A percentile compares a stretch with the other conserved stretches of the same genome.
Evolutionary conservation across 2,888 invertebrate species (phyloP).

Genomic region (Keiferia lycopersicella): DNA sequence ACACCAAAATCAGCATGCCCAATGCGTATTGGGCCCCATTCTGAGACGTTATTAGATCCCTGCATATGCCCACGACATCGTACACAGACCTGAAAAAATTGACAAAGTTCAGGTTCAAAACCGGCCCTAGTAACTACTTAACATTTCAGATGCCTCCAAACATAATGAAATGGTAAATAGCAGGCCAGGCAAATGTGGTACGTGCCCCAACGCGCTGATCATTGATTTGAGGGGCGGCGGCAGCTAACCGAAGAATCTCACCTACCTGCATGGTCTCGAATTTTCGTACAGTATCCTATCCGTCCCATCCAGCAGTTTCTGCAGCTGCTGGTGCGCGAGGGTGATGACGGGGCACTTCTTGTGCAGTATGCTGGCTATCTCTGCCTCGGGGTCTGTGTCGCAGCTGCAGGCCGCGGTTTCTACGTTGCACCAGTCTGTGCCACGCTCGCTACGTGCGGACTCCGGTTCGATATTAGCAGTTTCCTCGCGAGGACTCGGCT

Average conservation of each 20-base stretch:
- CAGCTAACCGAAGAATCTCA: background rate
- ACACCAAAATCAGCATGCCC: conserved; percentile 41
- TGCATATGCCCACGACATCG: conserved; percentile 58
- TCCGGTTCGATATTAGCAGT: conserved; percentile 42
- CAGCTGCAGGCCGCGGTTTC: conserved; percentile 55
- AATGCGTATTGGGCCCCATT: conserved; percentile 52
- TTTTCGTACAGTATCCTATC: conserved; percentile 61
- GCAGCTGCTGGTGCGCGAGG: conserved; percentile 66
- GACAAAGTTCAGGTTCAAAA: background rate
- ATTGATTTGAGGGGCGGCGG: too few relatives aligned
- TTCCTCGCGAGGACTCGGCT: conserved; percentile 43
- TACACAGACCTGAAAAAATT: conserved; percentile 60
- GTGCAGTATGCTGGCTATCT: conserved; percentile 65
- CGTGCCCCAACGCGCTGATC: too few relatives aligned
- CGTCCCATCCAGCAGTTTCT: conserved; percentile 63
- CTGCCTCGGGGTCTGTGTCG: conserved; percentile 57
- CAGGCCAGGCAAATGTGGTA: too few relatives aligned
- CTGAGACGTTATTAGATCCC: conserved; percentile 49
- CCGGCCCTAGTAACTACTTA: too few relatives aligned
- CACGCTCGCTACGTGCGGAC: conserved; percentile 50
- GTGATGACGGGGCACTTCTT: conserved; percentile 71
- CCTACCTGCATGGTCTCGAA: conserved; percentile 60
- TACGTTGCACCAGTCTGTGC: conserved; percentile 33
- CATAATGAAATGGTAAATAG: too few relatives aligned
- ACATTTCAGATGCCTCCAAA: too few relatives aligned